Evolutionary conservation across 1,140 invertebrate genomes (phyloP).

Genomic region (Ceratina calcarata): DNA sequence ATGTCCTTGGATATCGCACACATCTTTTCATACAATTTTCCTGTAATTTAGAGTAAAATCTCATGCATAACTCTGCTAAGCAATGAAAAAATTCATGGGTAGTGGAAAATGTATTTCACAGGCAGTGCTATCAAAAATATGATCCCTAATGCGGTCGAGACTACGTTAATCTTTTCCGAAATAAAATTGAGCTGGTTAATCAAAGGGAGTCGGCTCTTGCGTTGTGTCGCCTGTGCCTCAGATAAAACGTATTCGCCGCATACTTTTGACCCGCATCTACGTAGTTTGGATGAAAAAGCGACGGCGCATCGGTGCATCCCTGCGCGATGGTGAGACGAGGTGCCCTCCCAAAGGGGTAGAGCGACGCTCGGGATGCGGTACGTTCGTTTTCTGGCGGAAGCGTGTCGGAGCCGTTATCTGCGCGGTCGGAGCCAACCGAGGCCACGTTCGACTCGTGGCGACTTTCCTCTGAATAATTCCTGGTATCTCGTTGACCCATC

Average conservation of each 20-base stretch:
- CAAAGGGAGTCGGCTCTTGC: neutral
- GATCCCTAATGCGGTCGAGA: neutral
- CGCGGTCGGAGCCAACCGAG: neutral
- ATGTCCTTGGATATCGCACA: no score
- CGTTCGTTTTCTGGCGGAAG: slow-evolving; percentile 20
- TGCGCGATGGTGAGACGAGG: slow-evolving; percentile 21
- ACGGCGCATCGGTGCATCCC: slow-evolving; percentile 7
- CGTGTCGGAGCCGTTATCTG: slow-evolving; percentile 16
- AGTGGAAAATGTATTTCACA: no score
- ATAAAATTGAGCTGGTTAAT: neutral
- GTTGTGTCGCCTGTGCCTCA: no score
- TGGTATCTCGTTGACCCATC: slow-evolving; percentile 68
- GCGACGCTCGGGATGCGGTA: neutral
- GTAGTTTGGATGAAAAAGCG: neutral
- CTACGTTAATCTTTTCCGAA: neutral
- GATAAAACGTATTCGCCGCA: neutral
- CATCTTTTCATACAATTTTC: no score
- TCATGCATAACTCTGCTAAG: no score
- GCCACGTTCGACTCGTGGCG: slow-evolving; percentile 27
- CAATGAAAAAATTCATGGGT: no score
- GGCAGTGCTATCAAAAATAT: no score
- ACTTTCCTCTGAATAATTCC: slow-evolving; percentile 66
- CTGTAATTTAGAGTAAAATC: no score
- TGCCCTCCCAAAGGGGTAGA: slow-evolving; percentile 22
- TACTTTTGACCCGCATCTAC: slow-evolving; percentile 13